These are phyloP conservation scores for Sesia apiformis DNA, from an alignment of 2,888 invertebrate genomes.

Conservation along the genomic window DNA sequence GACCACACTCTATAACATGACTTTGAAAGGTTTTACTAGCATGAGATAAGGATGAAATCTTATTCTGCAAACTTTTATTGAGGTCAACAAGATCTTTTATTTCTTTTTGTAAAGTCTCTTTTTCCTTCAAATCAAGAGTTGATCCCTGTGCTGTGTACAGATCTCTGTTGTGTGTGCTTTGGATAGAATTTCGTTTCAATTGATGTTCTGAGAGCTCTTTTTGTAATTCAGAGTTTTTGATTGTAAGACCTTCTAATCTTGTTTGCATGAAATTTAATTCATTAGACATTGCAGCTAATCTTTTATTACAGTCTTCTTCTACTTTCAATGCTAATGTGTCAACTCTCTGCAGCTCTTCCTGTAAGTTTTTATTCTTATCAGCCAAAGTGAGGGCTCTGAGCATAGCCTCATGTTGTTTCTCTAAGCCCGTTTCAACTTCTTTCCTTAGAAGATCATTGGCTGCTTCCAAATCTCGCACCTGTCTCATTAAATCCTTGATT, in stretches of 20 bases:
- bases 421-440: slow-evolving; percentile 70
- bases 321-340: slow-evolving; percentile 83
- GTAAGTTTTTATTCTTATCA: slow-evolving; percentile 81
- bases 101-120: slow-evolving; percentile 54
- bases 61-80: slow-evolving; percentile 64
- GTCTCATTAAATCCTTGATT: slow-evolving; percentile 72
- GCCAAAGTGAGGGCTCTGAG: slow-evolving; percentile 81
- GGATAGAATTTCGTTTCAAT: slow-evolving; percentile 23
- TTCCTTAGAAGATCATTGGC: slow-evolving; percentile 66
- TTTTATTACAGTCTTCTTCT: slow-evolving; percentile 83
- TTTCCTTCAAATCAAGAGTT: slow-evolving; percentile 37
- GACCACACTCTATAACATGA: slow-evolving; percentile 14
- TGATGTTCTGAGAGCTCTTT: slow-evolving; percentile 63
- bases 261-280: slow-evolving; percentile 75
- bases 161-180: slow-evolving; percentile 26
- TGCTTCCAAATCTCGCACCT: slow-evolving; percentile 76
- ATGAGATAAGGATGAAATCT: slow-evolving; percentile 38
- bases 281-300: slow-evolving; percentile 76
- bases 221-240: slow-evolving; percentile 69
- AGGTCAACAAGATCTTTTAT: slow-evolving; percentile 64
- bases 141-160: neutral
- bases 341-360: slow-evolving; percentile 82
- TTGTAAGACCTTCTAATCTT: slow-evolving; percentile 60
- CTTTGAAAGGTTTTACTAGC: slow-evolving; percentile 24
- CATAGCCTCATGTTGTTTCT: slow-evolving; percentile 88